Conservation (phyloP, 2,797 vertebrate genomes). For the Phataginus tetradactyla region DNA sequence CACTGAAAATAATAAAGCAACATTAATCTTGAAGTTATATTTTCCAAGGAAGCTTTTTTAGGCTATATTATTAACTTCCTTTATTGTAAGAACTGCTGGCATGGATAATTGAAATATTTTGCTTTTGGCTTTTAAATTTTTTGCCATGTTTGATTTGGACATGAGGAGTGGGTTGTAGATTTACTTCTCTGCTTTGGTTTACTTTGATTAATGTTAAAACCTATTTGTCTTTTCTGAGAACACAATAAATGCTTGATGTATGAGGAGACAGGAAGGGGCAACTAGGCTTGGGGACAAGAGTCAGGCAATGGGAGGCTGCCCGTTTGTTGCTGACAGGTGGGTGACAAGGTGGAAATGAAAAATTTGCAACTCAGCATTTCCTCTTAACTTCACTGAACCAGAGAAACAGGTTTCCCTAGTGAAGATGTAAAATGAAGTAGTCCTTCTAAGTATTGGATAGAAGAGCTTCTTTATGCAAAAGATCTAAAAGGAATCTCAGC, state of each 20-base stretch:
- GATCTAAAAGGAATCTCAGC: not conserved
- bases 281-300: not conserved
- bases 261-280: not conserved
- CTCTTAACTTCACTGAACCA: not conserved
- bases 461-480: not conserved
- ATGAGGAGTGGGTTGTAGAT: not conserved
- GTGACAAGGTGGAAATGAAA: not conserved
- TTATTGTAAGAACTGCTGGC: not conserved
- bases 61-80: not conserved
- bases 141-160: not conserved
- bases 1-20: not conserved
- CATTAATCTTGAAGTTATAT: not conserved
- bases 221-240: not conserved
- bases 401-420: not conserved
- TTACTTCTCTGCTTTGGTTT: not conserved
- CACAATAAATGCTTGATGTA: not conserved
- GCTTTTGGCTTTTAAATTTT: not conserved
- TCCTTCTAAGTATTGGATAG: not conserved
- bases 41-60: not conserved
- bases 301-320: not conserved
- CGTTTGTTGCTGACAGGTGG: not conserved
- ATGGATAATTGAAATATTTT: not conserved
- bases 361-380: not conserved
- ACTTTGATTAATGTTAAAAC: not conserved
- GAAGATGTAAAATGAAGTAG: not conserved